phyloP scores from a whole-genome alignment of 2,888 invertebrate genomes.

The Eledone cirrhosa region DNA sequence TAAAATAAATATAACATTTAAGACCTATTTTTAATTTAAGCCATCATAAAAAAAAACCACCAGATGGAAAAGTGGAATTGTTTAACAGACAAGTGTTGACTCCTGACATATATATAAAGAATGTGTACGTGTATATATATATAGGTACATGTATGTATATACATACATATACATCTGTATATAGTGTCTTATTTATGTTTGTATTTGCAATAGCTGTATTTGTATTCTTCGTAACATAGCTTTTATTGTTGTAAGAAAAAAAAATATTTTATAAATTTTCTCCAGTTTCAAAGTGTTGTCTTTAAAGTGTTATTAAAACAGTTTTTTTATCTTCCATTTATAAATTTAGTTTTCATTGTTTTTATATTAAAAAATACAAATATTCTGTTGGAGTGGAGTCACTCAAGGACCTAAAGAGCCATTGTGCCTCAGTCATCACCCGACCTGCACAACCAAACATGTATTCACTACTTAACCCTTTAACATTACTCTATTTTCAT shows the following conservation, averaged over 20 bases:
- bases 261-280: background rate
- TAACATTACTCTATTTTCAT: too few species aligned
- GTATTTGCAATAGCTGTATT: too few species aligned
- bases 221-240: background rate
- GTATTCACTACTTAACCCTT: too few species aligned
- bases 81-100: too few species aligned
- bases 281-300: background rate
- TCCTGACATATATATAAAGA: too few species aligned
- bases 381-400: background rate
- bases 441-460: too few species aligned
- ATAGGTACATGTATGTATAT: conserved; percentile 18
- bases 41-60: too few species aligned
- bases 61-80: too few species aligned
- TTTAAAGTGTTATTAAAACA: background rate
- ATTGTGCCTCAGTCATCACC: too few species aligned
- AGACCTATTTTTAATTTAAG: too few species aligned
- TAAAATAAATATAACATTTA: too few species aligned
- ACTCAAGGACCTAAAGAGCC: background rate
- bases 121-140: background rate
- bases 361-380: background rate
- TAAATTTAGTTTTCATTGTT: background rate
- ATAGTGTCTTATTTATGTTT: background rate
- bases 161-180: background rate
- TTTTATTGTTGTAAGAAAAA: background rate
- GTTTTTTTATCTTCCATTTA: background rate